Conservation (phyloP, 2,888 invertebrate species). For the Lysandra coridon region DNA sequence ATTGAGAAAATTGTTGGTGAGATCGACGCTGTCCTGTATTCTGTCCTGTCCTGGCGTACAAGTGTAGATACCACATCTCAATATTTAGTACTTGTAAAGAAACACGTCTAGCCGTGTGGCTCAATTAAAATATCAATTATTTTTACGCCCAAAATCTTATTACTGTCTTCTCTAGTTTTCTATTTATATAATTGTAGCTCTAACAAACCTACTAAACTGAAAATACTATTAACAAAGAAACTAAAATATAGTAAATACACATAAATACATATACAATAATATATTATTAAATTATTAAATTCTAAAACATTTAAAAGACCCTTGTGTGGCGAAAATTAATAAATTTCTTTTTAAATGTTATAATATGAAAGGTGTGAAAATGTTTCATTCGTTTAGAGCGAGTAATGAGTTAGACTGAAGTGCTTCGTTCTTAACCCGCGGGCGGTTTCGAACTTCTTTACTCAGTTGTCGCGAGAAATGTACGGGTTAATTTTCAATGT, state of each 20-base stretch:
- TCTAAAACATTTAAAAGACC: background rate
- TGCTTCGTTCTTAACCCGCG: constrained; percentile 56
- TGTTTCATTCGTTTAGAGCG: constrained; percentile 38
- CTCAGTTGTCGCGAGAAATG: constrained; percentile 77
- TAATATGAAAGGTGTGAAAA: background rate
- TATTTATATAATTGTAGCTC: no score
- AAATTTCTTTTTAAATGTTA: constrained; percentile 9
- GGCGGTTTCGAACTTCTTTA: constrained; percentile 75
- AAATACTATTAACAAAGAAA: no score
- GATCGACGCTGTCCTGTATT: constrained; percentile 41
- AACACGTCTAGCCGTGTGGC: no score
- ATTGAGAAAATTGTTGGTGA: constrained; percentile 7
- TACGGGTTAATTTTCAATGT: constrained; percentile 79
- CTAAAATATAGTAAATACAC: no score
- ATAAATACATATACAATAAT: no score
- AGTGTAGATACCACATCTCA: background rate
- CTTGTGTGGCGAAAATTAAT: background rate
- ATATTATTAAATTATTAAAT: background rate
- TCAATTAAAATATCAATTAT: no score
- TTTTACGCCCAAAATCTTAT: no score
- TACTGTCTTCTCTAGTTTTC: no score
- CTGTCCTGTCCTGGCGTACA: constrained; percentile 30
- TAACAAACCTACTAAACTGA: no score
- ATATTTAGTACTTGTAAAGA: background rate
- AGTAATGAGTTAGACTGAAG: constrained; percentile 62